Evolutionary conservation across 2,113 vertebrate species (phyloP).

Genomic region (Limnothrissa miodon): DNA sequence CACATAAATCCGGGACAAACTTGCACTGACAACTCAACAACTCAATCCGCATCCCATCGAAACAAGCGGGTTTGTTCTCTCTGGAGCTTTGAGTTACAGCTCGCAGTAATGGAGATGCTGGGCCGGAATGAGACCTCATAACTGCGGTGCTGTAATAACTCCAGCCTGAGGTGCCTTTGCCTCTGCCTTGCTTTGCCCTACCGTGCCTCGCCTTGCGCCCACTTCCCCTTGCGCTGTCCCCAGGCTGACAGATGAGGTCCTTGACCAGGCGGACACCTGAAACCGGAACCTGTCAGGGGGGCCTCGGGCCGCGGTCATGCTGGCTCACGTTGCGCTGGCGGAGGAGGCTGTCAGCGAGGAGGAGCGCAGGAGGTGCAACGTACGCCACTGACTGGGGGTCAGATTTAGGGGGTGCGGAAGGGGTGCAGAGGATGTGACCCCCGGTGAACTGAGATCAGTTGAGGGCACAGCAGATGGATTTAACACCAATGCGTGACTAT

Average conservation of each 20-base stretch:
- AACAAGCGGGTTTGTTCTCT: background rate
- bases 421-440: background rate
- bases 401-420: background rate
- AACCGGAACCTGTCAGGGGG: background rate
- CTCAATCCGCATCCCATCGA: background rate
- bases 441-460: background rate
- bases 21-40: background rate
- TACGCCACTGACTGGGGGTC: background rate
- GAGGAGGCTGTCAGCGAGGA: background rate
- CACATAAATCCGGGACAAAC: background rate
- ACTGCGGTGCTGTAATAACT: background rate
- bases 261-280: background rate
- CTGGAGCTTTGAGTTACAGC: background rate
- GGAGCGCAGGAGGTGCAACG: background rate
- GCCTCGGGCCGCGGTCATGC: background rate
- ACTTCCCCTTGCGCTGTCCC: background rate
- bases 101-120: background rate
- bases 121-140: constrained; percentile 1
- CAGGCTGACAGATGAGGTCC: background rate
- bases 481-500: background rate
- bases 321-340: background rate
- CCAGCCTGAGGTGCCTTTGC: background rate
- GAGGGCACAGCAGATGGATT: background rate
- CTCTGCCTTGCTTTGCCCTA: too few species aligned
- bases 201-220: background rate